phyloP scores from a whole-genome alignment of 2,113 vertebrate species.

The Cephalopholis sonnerati region DNA sequence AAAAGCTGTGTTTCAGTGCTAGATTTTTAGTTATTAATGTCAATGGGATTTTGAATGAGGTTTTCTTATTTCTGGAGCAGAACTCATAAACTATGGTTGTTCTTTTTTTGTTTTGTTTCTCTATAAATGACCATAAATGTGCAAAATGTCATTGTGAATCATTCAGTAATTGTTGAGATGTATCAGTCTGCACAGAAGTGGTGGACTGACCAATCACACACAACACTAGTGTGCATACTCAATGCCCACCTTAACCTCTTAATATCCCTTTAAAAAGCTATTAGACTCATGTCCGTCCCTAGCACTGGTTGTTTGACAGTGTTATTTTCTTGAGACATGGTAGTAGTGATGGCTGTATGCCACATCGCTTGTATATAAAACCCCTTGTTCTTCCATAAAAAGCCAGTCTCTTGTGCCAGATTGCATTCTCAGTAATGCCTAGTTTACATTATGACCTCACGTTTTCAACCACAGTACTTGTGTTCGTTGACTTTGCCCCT shows the following conservation, averaged over 20 bases:
- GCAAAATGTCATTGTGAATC: background rate
- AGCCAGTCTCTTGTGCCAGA: background rate
- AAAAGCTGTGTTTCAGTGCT: background rate
- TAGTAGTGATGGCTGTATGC: background rate
- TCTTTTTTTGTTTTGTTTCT: too few species aligned
- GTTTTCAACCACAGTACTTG: constrained; percentile 16
- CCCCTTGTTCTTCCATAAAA: constrained; percentile 9
- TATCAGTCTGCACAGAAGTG: background rate
- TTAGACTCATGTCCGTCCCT: background rate
- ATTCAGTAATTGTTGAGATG: background rate
- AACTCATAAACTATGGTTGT: too few species aligned
- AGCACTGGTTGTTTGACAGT: background rate
- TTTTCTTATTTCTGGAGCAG: background rate
- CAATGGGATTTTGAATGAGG: background rate
- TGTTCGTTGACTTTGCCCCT: constrained; percentile 25
- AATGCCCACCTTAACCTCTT: background rate
- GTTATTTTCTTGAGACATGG: background rate
- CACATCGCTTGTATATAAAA: background rate
- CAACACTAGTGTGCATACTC: too few species aligned
- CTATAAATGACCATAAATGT: background rate
- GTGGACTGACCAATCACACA: background rate
- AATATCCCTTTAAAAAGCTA: background rate
- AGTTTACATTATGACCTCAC: constrained; percentile 9
- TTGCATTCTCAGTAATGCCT: constrained; percentile 1
- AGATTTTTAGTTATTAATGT: background rate